Evolutionary conservation across 2,888 invertebrate species (phyloP), one percentile per base, ranked within the genome.

Genomic region (Orchesellides sinensis): DNA sequence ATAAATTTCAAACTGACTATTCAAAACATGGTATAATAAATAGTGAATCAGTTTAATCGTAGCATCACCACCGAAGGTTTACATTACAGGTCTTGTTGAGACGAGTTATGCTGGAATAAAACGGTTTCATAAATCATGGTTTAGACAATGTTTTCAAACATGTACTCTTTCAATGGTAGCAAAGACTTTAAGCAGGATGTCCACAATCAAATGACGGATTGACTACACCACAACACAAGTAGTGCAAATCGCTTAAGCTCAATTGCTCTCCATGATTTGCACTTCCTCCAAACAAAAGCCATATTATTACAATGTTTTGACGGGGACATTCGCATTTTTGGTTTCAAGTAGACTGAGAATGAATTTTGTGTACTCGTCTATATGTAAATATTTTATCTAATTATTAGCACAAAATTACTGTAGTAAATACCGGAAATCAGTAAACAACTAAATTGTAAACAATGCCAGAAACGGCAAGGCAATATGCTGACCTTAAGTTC

Each of bases 101-200:
- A n/a, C n/a, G n/a, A n/a, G n/a, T n/a, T n/a, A n/a, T n/a, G n/a
- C n/a, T n/a, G n/a, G n/a, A n/a, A n/a, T n/a, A n/a, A n/a, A n/a
- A n/a, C n/a, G n/a, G n/a, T n/a, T n/a, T n/a, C n/a, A n/a, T n/a
- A n/a, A n/a, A n/a, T n/a, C n/a, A n/a, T n/a, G n/a, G n/a, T n/a
- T n/a, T n/a, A n/a, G n/a, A n/a, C n/a, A n/a, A n/a, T n/a, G n/a
- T n/a, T n/a, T n/a, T n/a, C n/a, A n/a, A n/a, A n/a, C n/a, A n/a
- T n/a, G n/a, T n/a, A n/a, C n/a, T n/a, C n/a, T n/a, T n/a, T n/a
- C 10, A 2, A 40, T 40, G 40, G 4, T n/a, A 40, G 10, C 40
- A 8, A 2, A 40, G 40, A 1, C 21, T 32, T 69, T 77, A 78
- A 78, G 40, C 45, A 78, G 77, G 77, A 78, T 78, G 77, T 61